A percentile compares a stretch with the other conserved stretches of the same genome.
phyloP scores from a whole-genome alignment of 2,888 invertebrate genomes.

The Helobdella robusta region DNA sequence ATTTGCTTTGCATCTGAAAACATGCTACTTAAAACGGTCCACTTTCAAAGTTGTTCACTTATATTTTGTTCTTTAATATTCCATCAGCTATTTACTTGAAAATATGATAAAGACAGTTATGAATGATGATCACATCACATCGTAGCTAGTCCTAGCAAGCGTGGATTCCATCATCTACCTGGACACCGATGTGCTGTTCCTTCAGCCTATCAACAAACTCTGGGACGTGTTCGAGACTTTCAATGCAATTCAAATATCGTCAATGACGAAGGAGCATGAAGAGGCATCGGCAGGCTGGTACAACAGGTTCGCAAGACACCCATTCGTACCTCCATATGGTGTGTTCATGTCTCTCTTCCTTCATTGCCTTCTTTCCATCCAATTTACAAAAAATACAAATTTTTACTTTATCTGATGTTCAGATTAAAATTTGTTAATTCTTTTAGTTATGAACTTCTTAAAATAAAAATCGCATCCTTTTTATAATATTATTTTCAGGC shows the following conservation, averaged over 20 bases:
- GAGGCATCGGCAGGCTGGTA: conserved; percentile 88
- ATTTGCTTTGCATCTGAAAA: no score
- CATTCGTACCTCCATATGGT: conserved; percentile 78
- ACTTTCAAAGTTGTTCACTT: no score
- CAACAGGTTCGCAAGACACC: conserved; percentile 85
- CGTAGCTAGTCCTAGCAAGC: conserved; percentile 54
- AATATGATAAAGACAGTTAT: background rate
- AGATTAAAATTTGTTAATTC: no score
- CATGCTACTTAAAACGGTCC: no score
- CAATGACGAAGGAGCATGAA: conserved; percentile 77
- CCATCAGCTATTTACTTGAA: background rate
- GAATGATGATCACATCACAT: background rate
- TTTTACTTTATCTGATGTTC: no score
- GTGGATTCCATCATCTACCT: conserved; percentile 80
- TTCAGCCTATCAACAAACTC: conserved; percentile 69
- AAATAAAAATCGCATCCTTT: no score
- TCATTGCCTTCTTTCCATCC: no score
- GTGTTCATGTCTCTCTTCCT: no score
- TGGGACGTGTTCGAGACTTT: conserved; percentile 65
- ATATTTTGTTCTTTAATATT: background rate
- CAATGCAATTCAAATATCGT: conserved; percentile 71
- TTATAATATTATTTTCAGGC: conserved; percentile 54
- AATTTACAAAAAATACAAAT: no score
- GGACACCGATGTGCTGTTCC: conserved; percentile 80
- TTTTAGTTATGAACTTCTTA: no score